Percentiles rank a stretch among this genome's conserved stretches.
These are phyloP conservation scores for Drosophila ficusphila DNA, from an alignment of 1,140 invertebrate species.

Conservation along the genomic window DNA sequence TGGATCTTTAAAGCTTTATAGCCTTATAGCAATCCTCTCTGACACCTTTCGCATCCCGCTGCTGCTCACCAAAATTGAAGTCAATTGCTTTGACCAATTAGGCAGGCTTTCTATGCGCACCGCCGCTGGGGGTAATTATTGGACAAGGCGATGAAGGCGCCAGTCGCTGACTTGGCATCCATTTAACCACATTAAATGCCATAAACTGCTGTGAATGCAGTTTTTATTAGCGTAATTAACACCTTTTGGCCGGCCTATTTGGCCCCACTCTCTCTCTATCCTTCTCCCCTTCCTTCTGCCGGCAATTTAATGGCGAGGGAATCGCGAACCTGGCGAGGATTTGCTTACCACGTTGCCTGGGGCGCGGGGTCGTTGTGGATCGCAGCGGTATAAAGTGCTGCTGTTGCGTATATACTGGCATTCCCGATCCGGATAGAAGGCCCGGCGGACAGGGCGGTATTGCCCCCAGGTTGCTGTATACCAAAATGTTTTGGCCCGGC, in stretches of 20 bases:
- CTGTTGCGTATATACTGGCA: constrained; percentile 63
- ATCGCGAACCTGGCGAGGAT: constrained; percentile 8
- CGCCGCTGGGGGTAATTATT: constrained; percentile 58
- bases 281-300: no score
- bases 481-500: constrained; percentile 69
- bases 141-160: constrained; percentile 54
- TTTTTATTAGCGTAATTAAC: constrained; percentile 79
- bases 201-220: constrained; percentile 69
- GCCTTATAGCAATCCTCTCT: not conserved
- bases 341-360: constrained; percentile 73
- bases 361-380: constrained; percentile 59
- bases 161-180: constrained; percentile 30
- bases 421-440: constrained; percentile 47
- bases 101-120: constrained; percentile 59
- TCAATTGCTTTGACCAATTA: constrained; percentile 59
- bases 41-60: constrained; percentile 36
- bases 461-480: constrained; percentile 73
- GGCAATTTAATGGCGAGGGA: constrained; percentile 56
- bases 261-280: not conserved
- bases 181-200: constrained; percentile 69
- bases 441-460: constrained; percentile 77
- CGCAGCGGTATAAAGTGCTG: constrained; percentile 76
- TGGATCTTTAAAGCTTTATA: not conserved
- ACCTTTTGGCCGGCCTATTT: constrained; percentile 45
- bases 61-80: constrained; percentile 12